phyloP scores from a whole-genome alignment of 2,797 vertebrate genomes.

The Gobio occitaniae region DNA sequence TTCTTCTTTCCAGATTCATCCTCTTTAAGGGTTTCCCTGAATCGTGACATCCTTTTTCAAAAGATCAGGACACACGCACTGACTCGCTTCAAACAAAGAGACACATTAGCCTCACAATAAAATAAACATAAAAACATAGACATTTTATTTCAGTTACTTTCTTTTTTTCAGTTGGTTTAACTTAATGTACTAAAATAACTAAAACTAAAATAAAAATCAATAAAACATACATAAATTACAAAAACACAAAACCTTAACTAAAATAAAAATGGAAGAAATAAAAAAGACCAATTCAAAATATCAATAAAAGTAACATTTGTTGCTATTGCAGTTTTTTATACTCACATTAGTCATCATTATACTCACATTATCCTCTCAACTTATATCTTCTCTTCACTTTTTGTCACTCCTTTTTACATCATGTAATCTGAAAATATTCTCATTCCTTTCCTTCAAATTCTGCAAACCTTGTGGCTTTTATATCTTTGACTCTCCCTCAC shows the following conservation, averaged over 20 bases:
- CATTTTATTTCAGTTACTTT: background rate
- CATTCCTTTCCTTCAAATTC: constrained; percentile 3
- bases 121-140: background rate
- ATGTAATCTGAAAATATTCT: background rate
- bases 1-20: constrained; percentile 38
- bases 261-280: background rate
- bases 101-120: background rate
- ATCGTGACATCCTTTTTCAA: constrained; percentile 51
- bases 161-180: background rate
- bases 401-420: background rate
- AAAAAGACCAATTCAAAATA: background rate
- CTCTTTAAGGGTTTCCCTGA: constrained; percentile 39
- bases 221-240: background rate
- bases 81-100: background rate
- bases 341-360: background rate
- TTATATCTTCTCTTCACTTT: background rate
- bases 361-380: constrained; percentile 14
- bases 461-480: background rate
- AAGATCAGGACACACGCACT: constrained; percentile 2
- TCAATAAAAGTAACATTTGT: background rate
- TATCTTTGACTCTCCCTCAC: constrained; percentile 8
- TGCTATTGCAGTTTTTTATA: background rate
- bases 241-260: background rate
- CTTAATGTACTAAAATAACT: background rate
- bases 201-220: background rate